phyloP scores from a whole-genome alignment of 1,140 invertebrate genomes.

The Papilio polytes region DNA sequence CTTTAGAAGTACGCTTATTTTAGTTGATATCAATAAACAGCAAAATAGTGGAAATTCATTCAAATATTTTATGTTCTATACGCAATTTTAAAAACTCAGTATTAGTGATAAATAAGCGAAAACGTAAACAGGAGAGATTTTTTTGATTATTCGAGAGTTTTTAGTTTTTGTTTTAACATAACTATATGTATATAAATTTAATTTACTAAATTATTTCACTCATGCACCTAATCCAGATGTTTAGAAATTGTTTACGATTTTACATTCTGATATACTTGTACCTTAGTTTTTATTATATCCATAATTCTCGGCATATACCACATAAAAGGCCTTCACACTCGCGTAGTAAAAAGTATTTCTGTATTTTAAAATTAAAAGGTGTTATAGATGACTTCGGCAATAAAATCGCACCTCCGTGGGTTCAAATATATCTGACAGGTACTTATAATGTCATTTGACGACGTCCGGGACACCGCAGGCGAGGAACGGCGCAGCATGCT shows the following conservation, averaged over 20 bases:
- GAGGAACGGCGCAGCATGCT: slow-evolving; percentile 46
- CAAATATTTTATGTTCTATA: not conserved
- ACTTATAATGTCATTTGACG: slow-evolving; percentile 32
- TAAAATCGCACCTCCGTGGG: not conserved
- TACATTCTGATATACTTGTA: too few relatives aligned
- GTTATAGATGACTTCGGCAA: not conserved
- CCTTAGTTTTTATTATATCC: too few relatives aligned
- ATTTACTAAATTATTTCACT: too few relatives aligned
- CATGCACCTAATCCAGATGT: too few relatives aligned
- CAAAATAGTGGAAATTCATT: not conserved
- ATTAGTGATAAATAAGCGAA: not conserved
- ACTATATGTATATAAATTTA: too few relatives aligned
- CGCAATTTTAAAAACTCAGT: not conserved
- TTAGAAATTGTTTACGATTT: too few relatives aligned
- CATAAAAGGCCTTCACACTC: not conserved
- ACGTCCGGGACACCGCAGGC: not conserved
- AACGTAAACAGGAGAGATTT: not conserved
- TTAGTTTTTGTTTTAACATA: too few relatives aligned
- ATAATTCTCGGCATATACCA: not conserved
- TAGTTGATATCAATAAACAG: not conserved
- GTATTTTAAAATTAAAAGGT: not conserved
- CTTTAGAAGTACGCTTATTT: not conserved
- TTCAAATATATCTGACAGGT: not conserved
- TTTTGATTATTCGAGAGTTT: not conserved
- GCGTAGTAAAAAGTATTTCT: not conserved